Conservation (phyloP, 2,113 vertebrate species). For the Zosterops lateralis region DNA sequence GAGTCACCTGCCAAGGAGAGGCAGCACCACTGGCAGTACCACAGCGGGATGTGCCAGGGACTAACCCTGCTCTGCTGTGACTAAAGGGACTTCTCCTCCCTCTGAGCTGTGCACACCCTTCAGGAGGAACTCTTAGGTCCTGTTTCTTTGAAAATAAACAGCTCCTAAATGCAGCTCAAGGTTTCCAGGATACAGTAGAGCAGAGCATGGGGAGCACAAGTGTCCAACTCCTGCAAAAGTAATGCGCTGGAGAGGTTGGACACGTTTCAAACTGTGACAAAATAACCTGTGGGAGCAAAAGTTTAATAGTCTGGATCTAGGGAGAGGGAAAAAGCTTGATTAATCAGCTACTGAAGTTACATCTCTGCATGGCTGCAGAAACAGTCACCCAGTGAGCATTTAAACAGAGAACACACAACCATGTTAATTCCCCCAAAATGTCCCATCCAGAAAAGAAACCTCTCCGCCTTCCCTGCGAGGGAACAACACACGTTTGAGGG, state of each 20-base stretch:
- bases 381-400: neutral
- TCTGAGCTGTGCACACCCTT: neutral
- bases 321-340: slow-evolving; percentile 25
- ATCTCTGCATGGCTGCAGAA: neutral
- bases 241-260: neutral
- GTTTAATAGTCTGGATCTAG: slow-evolving; percentile 39
- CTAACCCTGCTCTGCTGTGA: neutral
- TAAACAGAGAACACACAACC: neutral
- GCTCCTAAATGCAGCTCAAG: slow-evolving; percentile 1
- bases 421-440: neutral
- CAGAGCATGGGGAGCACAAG: neutral
- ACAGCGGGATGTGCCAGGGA: neutral
- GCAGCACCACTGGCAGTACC: neutral
- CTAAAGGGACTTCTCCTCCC: neutral
- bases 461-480: neutral
- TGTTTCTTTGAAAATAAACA: slow-evolving; percentile 4
- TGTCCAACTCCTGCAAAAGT: slow-evolving; percentile 26
- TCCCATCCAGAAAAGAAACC: neutral
- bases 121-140: neutral
- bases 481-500: neutral
- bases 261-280: slow-evolving; percentile 9
- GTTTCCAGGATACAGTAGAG: slow-evolving; percentile 6
- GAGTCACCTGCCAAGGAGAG: neutral
- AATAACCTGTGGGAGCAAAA: slow-evolving; percentile 57
- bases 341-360: slow-evolving; percentile 36